Percentiles rank a stretch among this genome's conserved stretches.
phyloP scores from a whole-genome alignment of 2,113 vertebrate genomes.

The Dicentrarchus labrax region DNA sequence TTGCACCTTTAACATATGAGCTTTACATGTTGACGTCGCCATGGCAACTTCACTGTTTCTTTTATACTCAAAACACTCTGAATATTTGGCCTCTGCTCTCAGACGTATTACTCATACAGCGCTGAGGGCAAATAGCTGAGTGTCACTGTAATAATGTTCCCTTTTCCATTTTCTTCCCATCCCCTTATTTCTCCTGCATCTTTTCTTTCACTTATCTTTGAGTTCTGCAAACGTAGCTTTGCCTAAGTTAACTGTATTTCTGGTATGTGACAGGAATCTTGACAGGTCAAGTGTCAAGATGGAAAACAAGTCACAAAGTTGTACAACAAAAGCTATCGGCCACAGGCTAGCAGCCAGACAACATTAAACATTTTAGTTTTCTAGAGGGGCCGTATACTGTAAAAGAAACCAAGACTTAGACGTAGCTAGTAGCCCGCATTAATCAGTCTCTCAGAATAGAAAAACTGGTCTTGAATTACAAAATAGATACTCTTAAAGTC shows the following conservation, averaged over 20 bases:
- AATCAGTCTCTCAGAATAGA: slow-evolving; percentile 19
- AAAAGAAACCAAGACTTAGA: neutral
- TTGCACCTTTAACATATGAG: slow-evolving; percentile 16
- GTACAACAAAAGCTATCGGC: slow-evolving; percentile 16
- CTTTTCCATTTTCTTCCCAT: slow-evolving; percentile 54
- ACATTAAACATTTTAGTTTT: slow-evolving; percentile 11
- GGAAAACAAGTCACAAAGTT: slow-evolving; percentile 26
- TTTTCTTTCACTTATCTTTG: slow-evolving; percentile 29
- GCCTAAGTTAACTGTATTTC: neutral
- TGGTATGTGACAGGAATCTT: slow-evolving; percentile 17
- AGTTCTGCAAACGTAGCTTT: neutral
- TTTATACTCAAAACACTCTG: slow-evolving; percentile 50
- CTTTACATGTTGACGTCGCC: slow-evolving; percentile 50
- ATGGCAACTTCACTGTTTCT: slow-evolving; percentile 56
- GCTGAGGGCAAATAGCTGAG: slow-evolving; percentile 71
- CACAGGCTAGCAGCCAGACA: neutral
- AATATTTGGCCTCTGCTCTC: slow-evolving; percentile 66
- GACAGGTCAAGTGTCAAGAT: slow-evolving; percentile 27
- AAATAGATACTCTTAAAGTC: neutral
- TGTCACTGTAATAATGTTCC: slow-evolving; percentile 65
- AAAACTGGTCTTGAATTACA: neutral
- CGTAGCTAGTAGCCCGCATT: neutral
- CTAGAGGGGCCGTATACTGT: neutral
- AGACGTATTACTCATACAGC: slow-evolving; percentile 70
- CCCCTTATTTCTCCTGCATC: slow-evolving; percentile 6